Evolutionary conservation across 2,113 vertebrate species (phyloP), one percentile per base, ranked within the genome.

Genomic region (Otolemur garnettii): DNA sequence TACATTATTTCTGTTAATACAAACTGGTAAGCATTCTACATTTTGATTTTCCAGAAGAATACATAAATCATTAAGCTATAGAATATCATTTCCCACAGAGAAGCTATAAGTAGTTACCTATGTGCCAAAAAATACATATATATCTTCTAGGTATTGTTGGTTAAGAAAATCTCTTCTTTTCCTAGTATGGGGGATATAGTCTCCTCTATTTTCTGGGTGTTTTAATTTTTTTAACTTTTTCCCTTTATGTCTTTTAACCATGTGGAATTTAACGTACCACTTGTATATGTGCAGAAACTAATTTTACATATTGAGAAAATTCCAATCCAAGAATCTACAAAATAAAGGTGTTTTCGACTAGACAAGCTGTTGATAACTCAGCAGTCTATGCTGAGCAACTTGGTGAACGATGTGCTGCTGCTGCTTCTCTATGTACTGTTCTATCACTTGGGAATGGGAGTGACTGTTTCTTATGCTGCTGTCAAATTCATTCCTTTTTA

Each of bases 91-190:
- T 89, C 7, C 11, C 72, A 88, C 19, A 17, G 14, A 64, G 33
- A 84, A 50, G 35, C 28, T 87, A 57, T 71, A 79, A 68, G 42
- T 55, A 30, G 42, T 83, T 10, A 10, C 69, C 2, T 9, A 24
- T 60, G 13, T 68, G 24, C 60, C 68, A 75, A 68, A 45, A 68
- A 82, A 59, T n/a, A 45, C n/a, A 50, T 38, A 13, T 38, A 15
- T 42, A 60, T 92, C 28, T 66, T 75, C 69, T 75, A 83, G 15
- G 12, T 69, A n/a, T 35, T 30, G 28, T 82, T 92, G 24, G 83
- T 77, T 74, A 93, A 83, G 60, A 83, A 95, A 69, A 69, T 13
- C 69, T 75, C 45, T 92, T 42, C 21, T 17, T 78, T 83, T 89
- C 62, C 3, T 92, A 69, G 10, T 68, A 62, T 83, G 15, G 77